These are phyloP conservation scores for Cyprinella venusta DNA, from an alignment of 2,797 vertebrate species.

Conservation along the genomic window DNA sequence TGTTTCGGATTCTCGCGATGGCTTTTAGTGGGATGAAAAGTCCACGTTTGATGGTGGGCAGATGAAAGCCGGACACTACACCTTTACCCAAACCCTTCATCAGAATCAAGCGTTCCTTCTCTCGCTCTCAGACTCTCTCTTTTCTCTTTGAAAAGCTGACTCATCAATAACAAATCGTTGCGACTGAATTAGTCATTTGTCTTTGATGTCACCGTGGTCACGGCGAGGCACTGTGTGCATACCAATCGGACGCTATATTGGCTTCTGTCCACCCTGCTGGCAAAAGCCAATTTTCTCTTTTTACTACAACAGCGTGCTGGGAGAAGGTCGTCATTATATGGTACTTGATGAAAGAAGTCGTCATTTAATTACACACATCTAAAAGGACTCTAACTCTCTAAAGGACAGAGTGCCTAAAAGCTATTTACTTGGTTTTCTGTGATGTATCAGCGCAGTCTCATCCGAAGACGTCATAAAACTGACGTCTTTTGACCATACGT, in stretches of 20 bases:
- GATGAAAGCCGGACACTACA: conserved; percentile 20
- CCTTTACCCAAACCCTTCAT: conserved; percentile 31
- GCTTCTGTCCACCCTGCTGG: conserved; percentile 70
- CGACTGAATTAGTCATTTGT: conserved; percentile 69
- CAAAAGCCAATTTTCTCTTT: conserved; percentile 64
- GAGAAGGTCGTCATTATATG: conserved; percentile 33
- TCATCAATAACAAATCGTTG: conserved; percentile 66
- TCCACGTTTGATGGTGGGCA: neutral
- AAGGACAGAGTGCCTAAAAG: neutral
- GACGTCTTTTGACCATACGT: too few species aligned
- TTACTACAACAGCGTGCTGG: conserved; percentile 50
- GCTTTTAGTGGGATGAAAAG: conserved; percentile 13
- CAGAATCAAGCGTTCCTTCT: conserved; percentile 14
- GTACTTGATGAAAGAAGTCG: conserved; percentile 23
- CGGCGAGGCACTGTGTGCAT: conserved; percentile 64
- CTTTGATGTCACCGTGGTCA: conserved; percentile 69
- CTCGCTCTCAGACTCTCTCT: conserved; percentile 5
- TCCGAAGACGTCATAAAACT: too few species aligned
- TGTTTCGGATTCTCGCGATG: neutral
- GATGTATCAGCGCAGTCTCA: too few species aligned
- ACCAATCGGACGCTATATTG: conserved; percentile 66
- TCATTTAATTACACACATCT: conserved; percentile 20
- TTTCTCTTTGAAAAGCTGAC: conserved; percentile 57
- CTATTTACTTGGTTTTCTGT: neutral
- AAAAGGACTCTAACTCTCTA: conserved; percentile 3